Evolutionary conservation across 2,113 vertebrate genomes (phyloP).

Genomic region (Sapajus apella): DNA sequence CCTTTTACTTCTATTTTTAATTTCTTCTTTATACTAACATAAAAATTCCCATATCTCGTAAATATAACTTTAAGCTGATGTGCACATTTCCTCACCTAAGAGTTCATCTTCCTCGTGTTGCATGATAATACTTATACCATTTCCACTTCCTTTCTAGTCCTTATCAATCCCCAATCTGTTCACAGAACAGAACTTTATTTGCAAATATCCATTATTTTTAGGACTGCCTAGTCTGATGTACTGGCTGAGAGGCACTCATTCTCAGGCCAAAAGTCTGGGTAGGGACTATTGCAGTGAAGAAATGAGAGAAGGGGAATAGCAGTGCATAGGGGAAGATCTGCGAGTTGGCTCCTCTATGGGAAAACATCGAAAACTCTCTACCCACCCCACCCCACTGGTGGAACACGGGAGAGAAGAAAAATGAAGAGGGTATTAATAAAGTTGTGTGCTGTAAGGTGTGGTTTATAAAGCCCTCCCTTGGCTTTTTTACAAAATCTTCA

Average conservation of each 20-base stretch:
- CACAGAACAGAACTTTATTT: neutral
- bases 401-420: neutral
- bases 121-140: neutral
- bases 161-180: neutral
- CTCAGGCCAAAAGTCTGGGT: neutral
- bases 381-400: neutral
- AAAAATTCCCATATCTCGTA: neutral
- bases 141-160: neutral
- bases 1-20: neutral
- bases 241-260: neutral
- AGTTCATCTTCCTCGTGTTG: neutral
- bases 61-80: neutral
- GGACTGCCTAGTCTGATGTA: neutral
- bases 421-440: neutral
- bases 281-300: neutral
- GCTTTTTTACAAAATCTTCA: too few relatives aligned
- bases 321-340: neutral
- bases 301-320: neutral
- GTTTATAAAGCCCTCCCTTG: neutral
- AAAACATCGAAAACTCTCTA: neutral
- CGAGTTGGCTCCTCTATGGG: neutral
- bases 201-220: neutral
- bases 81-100: constrained; percentile 3
- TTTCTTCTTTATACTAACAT: neutral
- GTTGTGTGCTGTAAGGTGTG: neutral